Evolutionary conservation across 2,113 vertebrate species (phyloP), one percentile per base, ranked within the genome.

Genomic region (Nothocercus nigrocapillus): DNA sequence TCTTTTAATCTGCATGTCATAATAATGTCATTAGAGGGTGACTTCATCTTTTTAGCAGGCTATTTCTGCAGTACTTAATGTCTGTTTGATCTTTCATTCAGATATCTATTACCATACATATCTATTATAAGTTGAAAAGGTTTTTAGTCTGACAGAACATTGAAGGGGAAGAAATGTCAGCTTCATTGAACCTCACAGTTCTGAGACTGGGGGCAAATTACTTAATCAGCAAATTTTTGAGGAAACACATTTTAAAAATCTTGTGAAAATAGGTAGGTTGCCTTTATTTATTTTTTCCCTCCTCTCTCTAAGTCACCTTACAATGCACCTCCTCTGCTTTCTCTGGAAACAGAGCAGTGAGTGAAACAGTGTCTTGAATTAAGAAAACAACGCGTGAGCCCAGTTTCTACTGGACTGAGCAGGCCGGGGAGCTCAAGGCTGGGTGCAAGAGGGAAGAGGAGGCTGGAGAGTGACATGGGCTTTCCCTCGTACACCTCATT

Each of bases 1-100:
- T 97, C 96, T 97, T 97, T 97, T 96, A 96, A 97, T 97, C 92
- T 92, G 82, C 82, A 66, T 94, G 96, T 94, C 91, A 96, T 97
- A 97, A 96, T 95, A 97, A 94, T 97, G 94, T 94, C 95, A 95
- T 96, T 89, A 93, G 85, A 95, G 67, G 90, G 95, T 97, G 96
- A 97, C 96, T 96, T 97, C 94, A 97, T 96, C 96, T 96, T 96
- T 94, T 94, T 85, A 95, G 92, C 93, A 93, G 90, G 89, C 89
- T 96, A 88, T 92, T 96, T 96, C 86, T 94, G 76, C 89, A 91
- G 90, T 94, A 86, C 93, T 96, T 95, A 95, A 96, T 92, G 90
- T 90, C 93, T 95, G 78, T 95, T 97, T 96, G 92, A 96, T 96
- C 96, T 96, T 96, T 91, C 95, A 90, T 94, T 97, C 94, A 94